Conservation (phyloP, 1,140 invertebrate species). For the Drosophila ogumai region DNA sequence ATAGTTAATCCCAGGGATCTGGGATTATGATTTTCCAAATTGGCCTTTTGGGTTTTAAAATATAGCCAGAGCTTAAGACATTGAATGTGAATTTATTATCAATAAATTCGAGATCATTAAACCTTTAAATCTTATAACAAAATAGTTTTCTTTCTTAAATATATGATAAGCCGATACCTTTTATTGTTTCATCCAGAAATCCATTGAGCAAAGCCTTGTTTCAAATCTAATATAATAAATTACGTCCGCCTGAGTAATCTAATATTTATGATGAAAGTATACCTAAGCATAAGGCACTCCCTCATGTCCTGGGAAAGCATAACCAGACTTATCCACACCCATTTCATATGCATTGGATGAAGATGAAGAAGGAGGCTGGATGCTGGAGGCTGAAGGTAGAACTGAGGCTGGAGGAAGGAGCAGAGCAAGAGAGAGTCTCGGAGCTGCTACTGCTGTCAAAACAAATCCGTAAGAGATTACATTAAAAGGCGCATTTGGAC, state of each 20-base stretch:
- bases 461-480: conserved; percentile 82
- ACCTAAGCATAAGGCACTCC: conserved; percentile 49
- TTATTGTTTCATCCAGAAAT: background rate
- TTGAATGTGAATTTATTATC: background rate
- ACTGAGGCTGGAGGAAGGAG: background rate
- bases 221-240: conserved; percentile 80
- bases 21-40: conserved; percentile 23
- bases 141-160: background rate
- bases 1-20: conserved; percentile 50
- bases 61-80: background rate
- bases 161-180: background rate
- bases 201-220: conserved; percentile 8
- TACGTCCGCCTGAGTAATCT: conserved; percentile 74
- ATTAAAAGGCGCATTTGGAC: conserved; percentile 82
- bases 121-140: background rate
- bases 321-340: conserved; percentile 43
- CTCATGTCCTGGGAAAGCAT: conserved; percentile 11
- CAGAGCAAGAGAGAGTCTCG: background rate
- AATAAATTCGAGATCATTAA: background rate
- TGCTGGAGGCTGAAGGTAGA: too few relatives aligned
- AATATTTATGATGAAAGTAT: conserved; percentile 77
- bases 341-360: conserved; percentile 71
- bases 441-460: conserved; percentile 65
- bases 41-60: background rate
- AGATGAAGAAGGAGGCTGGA: conserved; percentile 5